phyloP scores from a whole-genome alignment of 2,113 vertebrate species.

The Barbus barbus region DNA sequence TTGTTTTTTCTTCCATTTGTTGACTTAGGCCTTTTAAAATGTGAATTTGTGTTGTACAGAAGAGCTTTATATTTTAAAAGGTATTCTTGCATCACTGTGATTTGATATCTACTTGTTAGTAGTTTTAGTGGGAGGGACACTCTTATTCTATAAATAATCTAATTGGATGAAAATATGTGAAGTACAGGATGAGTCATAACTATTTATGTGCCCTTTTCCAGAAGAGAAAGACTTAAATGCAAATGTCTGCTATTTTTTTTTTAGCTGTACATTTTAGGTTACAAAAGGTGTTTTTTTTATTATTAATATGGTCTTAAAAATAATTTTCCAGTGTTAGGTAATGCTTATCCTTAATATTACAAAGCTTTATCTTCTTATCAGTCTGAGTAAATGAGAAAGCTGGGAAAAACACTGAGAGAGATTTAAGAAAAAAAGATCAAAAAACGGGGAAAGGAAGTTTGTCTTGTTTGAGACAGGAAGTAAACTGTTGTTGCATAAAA shows the following conservation, averaged over 20 bases:
- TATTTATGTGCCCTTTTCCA: neutral
- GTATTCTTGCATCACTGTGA: neutral
- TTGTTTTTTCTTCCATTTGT: neutral
- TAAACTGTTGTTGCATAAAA: neutral
- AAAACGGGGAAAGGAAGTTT: neutral
- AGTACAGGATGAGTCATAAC: neutral
- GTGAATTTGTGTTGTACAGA: neutral
- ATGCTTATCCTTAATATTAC: neutral
- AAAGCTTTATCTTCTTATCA: neutral
- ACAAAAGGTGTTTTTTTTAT: neutral
- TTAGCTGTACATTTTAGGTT: neutral
- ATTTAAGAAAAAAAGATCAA: neutral
- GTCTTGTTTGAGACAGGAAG: neutral
- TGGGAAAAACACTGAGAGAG: neutral
- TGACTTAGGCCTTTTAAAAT: neutral
- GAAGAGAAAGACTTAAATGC: neutral
- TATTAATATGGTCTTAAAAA: neutral
- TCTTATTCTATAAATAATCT: neutral
- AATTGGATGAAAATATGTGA: neutral
- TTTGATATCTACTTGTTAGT: neutral
- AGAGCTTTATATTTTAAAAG: neutral
- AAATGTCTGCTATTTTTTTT: neutral
- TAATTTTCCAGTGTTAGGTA: neutral
- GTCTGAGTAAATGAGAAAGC: neutral
- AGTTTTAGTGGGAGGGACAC: neutral